A percentile compares a stretch with the other conserved stretches of the same genome.
Conservation (phyloP, 2,113 vertebrate genomes). For the Phaethornis superciliosus region DNA sequence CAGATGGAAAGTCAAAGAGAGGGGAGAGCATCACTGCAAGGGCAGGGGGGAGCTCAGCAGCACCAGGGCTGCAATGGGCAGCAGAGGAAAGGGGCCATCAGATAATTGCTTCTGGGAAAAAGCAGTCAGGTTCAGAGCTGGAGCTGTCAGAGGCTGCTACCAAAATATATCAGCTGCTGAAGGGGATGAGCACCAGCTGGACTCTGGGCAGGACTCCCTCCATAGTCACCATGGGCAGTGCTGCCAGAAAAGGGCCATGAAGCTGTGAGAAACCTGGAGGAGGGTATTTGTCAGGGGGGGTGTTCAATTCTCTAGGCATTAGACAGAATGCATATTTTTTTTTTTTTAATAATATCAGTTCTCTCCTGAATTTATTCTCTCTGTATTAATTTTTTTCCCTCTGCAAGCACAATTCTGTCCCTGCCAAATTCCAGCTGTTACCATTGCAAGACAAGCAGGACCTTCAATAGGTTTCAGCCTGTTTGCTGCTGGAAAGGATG, state of each 20-base stretch:
- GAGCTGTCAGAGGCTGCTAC: no score
- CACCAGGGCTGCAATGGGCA: no score
- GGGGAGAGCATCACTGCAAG: accelerated
- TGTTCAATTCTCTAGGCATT: not conserved
- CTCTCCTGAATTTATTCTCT: not conserved
- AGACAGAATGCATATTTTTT: not conserved
- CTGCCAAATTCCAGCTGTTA: not conserved
- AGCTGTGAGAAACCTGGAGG: not conserved
- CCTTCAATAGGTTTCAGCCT: not conserved
- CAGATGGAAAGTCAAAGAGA: not conserved
- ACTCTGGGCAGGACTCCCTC: no score
- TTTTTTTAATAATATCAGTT: not conserved
- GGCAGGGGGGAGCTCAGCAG: not conserved
- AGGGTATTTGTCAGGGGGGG: not conserved
- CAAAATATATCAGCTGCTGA: no score
- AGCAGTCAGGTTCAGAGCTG: no score
- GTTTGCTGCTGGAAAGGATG: not conserved
- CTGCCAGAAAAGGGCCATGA: no score
- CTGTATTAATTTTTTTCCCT: not conserved
- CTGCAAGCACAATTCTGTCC: not conserved
- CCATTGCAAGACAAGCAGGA: not conserved
- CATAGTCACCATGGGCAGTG: no score
- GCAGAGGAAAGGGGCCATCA: no score
- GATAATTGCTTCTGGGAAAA: no score
- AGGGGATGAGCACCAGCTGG: no score